phyloP scores from a whole-genome alignment of 2,888 invertebrate species.

The Dioctria linearis region DNA sequence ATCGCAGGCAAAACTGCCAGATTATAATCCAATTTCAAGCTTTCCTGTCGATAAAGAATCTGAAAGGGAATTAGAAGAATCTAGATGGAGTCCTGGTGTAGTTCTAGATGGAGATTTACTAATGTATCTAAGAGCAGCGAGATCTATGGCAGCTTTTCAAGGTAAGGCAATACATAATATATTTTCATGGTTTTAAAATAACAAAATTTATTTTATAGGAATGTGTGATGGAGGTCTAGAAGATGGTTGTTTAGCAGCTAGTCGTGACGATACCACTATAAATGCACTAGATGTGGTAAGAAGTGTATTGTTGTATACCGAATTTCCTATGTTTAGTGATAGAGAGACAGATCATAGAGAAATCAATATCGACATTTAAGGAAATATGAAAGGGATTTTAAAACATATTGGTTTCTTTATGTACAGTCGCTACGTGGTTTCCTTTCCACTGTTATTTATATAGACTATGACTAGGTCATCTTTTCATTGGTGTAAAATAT shows the following conservation, averaged over 20 bases:
- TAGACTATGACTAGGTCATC: no score
- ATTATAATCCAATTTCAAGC: slow-evolving; percentile 72
- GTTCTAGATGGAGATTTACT: slow-evolving; percentile 94
- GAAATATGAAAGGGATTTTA: no score
- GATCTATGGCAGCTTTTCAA: slow-evolving; percentile 98
- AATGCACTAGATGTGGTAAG: slow-evolving; percentile 94
- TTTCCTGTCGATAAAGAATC: slow-evolving; percentile 72
- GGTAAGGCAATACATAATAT: slow-evolving; percentile 59
- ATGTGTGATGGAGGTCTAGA: slow-evolving; percentile 99
- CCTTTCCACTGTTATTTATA: no score
- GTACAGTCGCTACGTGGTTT: no score
- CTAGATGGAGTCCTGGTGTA: slow-evolving; percentile 95
- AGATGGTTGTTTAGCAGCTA: slow-evolving; percentile 97
- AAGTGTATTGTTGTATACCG: slow-evolving; percentile 52
- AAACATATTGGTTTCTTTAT: no score
- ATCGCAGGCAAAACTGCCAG: slow-evolving; percentile 72
- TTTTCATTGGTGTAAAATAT: no score
- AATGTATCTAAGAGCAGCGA: slow-evolving; percentile 97
- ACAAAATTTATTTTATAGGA: slow-evolving; percentile 71
- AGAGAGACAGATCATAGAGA: no score
- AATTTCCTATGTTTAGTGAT: neutral
- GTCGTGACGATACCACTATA: slow-evolving; percentile 97
- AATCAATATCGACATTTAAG: no score
- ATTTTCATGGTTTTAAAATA: neutral
- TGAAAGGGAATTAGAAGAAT: slow-evolving; percentile 80